Evolutionary conservation across 2,797 vertebrate genomes (phyloP).

Genomic region (Pseudocheirus occidentalis): DNA sequence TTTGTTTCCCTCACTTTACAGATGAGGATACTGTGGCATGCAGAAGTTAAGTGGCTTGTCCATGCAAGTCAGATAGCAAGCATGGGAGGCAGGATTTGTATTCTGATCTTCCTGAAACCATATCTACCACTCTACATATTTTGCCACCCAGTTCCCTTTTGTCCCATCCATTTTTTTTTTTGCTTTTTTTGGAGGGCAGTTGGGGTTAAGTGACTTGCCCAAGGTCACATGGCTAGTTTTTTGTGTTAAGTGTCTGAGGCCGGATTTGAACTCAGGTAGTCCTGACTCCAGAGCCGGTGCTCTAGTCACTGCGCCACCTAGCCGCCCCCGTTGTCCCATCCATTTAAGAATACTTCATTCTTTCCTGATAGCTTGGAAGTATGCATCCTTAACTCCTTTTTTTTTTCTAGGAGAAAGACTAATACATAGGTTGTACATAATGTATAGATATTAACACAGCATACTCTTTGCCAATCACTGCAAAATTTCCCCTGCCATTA

Average conservation of each 20-base stretch:
- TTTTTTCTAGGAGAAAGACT: background rate
- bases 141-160: background rate
- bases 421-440: background rate
- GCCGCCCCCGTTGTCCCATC: too few species aligned
- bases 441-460: background rate
- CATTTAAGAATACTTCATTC: background rate
- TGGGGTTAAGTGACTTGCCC: too few species aligned
- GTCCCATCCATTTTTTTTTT: too few species aligned
- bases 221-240: too few species aligned
- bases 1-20: background rate
- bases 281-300: too few species aligned
- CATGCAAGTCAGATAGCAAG: background rate
- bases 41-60: background rate
- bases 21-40: background rate
- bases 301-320: too few species aligned
- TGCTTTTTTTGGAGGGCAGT: too few species aligned
- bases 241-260: too few species aligned
- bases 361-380: background rate
- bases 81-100: background rate
- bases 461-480: background rate
- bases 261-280: too few species aligned
- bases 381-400: background rate
- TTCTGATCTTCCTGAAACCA: background rate
- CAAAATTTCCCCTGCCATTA: accelerated
- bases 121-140: background rate